phyloP scores from a whole-genome alignment of 2,113 vertebrate genomes.

The Nipponia nippon region DNA sequence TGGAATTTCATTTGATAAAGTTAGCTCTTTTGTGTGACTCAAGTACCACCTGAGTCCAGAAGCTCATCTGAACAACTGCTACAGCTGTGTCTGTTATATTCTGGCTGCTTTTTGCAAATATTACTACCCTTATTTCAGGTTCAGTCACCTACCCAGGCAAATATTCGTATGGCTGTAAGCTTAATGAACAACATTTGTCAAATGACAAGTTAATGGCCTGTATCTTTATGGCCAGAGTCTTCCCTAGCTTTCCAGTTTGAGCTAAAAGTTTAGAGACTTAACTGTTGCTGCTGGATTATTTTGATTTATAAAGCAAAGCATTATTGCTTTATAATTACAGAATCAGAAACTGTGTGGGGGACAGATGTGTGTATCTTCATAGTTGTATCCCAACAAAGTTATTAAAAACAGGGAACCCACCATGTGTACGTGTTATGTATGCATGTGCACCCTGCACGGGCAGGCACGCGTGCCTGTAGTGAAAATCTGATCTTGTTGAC shows the following conservation, averaged over 20 bases:
- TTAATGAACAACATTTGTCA: neutral
- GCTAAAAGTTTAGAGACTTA: neutral
- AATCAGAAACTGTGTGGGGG: neutral
- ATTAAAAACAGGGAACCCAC: neutral
- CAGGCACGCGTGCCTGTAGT: neutral
- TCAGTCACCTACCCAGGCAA: neutral
- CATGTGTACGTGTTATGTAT: fast-evolving
- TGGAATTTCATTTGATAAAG: neutral
- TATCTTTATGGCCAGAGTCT: neutral
- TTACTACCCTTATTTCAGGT: neutral
- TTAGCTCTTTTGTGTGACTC: neutral
- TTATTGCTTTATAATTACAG: neutral
- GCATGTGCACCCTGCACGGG: neutral
- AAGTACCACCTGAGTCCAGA: neutral
- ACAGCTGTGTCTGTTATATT: neutral
- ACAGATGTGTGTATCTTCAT: neutral
- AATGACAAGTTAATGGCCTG: neutral
- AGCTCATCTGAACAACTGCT: neutral
- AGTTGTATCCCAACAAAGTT: neutral
- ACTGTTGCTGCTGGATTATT: neutral
- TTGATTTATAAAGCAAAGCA: neutral
- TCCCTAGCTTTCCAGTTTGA: neutral
- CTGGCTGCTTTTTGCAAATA: neutral
- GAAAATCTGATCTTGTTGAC: neutral
- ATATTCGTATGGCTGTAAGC: neutral